Percentiles rank a stretch among this genome's conserved stretches.
Conservation (phyloP, 2,888 invertebrate species). For the Keiferia lycopersicella region DNA sequence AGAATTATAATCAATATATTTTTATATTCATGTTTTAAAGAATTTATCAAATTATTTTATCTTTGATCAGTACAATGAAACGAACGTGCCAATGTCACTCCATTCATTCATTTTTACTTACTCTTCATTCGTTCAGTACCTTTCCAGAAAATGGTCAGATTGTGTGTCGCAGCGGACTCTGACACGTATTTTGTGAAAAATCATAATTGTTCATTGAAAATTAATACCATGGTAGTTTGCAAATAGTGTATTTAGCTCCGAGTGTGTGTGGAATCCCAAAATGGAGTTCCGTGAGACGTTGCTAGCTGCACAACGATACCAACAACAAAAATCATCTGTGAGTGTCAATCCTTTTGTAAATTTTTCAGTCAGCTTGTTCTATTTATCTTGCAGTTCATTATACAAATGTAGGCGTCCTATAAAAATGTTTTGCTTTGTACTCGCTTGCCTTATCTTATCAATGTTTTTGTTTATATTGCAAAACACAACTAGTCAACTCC, state of each 20-base stretch:
- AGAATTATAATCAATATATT: too few relatives aligned
- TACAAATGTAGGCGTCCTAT: neutral
- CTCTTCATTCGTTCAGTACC: conserved; percentile 58
- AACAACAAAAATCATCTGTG: conserved; percentile 80
- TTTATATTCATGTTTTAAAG: too few relatives aligned
- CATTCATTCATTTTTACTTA: conserved; percentile 24
- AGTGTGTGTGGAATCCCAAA: conserved; percentile 35
- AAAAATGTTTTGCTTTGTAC: neutral
- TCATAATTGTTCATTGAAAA: conserved; percentile 65
- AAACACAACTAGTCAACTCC: conserved; percentile 5
- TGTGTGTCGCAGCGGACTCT: conserved; percentile 62
- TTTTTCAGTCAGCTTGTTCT: conserved; percentile 30
- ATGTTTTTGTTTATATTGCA: conserved; percentile 23
- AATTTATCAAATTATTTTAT: too few relatives aligned
- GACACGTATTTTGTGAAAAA: conserved; percentile 75
- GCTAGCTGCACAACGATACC: conserved; percentile 75
- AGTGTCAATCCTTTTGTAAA: conserved; percentile 42
- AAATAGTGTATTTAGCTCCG: conserved; percentile 35
- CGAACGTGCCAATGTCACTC: neutral
- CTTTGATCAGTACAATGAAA: neutral
- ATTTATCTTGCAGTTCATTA: conserved; percentile 40
- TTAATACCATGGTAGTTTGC: conserved; percentile 43
- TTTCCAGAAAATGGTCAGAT: conserved; percentile 79
- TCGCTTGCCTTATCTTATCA: neutral
- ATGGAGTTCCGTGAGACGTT: conserved; percentile 78